phyloP scores from a whole-genome alignment of 2,888 invertebrate species.

The Drosophila recens region DNA sequence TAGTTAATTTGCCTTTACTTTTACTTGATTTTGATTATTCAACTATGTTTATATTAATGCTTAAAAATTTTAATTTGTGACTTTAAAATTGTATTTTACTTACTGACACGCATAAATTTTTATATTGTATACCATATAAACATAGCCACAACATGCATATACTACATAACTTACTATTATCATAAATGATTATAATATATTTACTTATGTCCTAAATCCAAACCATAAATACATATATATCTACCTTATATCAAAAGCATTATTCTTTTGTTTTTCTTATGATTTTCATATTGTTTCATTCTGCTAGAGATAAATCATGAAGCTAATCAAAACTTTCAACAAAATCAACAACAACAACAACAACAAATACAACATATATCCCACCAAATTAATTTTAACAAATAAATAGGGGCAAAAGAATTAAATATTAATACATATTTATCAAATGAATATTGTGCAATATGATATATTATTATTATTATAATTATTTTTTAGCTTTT shows the following conservation, averaged over 20 bases:
- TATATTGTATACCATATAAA: conserved; percentile 52
- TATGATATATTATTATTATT: conserved; percentile 19
- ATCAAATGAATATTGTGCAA: conserved; percentile 35
- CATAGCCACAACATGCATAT: conserved; percentile 49
- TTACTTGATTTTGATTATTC: conserved; percentile 23
- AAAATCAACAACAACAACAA: conserved; percentile 45
- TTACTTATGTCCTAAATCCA: conserved; percentile 67
- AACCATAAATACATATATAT: conserved; percentile 50
- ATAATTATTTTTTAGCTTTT: conserved; percentile 17
- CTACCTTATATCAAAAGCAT: conserved; percentile 52
- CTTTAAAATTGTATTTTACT: conserved; percentile 47
- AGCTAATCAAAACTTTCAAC: conserved; percentile 44
- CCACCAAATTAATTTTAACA: conserved; percentile 78
- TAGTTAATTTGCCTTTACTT: conserved; percentile 49
- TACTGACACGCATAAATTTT: conserved; percentile 26
- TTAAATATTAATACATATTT: conserved; percentile 36
- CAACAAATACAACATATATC: conserved; percentile 80
- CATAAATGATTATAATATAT: conserved; percentile 56
- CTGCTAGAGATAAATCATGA: conserved; percentile 18
- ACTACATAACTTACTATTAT: conserved; percentile 63
- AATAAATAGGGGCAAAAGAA: conserved; percentile 48
- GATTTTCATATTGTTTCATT: not conserved
- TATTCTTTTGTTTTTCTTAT: conserved; percentile 28
- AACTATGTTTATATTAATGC: conserved; percentile 31
- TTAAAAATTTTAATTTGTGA: conserved; percentile 47